Evolutionary conservation across 2,797 vertebrate species (phyloP), one percentile per base, ranked within the genome.

Genomic region (Pempheris klunzingeri): DNA sequence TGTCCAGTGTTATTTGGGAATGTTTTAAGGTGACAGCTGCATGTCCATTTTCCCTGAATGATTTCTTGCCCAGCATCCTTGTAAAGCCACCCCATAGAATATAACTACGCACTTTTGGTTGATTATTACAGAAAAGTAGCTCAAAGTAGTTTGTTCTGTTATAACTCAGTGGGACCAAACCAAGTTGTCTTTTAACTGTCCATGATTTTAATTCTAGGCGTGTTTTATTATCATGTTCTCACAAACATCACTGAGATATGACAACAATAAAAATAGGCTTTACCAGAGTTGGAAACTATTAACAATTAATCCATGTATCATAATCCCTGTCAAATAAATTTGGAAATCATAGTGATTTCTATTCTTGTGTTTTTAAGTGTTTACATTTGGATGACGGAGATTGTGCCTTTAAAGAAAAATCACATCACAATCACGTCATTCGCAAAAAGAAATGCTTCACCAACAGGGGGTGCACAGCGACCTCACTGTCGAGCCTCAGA

Each of bases 391-490:
- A 5, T 28, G 5, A 14, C 0, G 4, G 12, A 32, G 30, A 28
- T 58, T 20, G 11, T 20, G 28, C n/a, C 26, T 57, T 32, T 15
- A 32, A 36, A 22, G 5, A n/a, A n/a, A 24, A n/a, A 6, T 6
- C 11, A 28, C 1, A 1, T 13, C 0, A 53, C 14, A 32, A 41
- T 36, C 4, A 34, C 18, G 18, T 64, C 1, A 24, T 39, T 49
- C 13, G n/a, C 4, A 30, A 34, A 15, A 26, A n/a, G 41, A 12
- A 13, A 34, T n/a, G 4, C 15, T 52, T 64, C 8, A 63, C 79
- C 85, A 66, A 13, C 49, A 86, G 87, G 57, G 50, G 77, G 74
- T 7, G 72, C 34, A 26, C 76, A 52, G 69, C 20, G 18, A 32
- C 77, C 41, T 64, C 17, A 5, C 20, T 38, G 22, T 9, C 7